Evolutionary conservation across 2,113 vertebrate species (phyloP), one percentile per base, ranked within the genome.

Genomic region (Gobio gobio): DNA sequence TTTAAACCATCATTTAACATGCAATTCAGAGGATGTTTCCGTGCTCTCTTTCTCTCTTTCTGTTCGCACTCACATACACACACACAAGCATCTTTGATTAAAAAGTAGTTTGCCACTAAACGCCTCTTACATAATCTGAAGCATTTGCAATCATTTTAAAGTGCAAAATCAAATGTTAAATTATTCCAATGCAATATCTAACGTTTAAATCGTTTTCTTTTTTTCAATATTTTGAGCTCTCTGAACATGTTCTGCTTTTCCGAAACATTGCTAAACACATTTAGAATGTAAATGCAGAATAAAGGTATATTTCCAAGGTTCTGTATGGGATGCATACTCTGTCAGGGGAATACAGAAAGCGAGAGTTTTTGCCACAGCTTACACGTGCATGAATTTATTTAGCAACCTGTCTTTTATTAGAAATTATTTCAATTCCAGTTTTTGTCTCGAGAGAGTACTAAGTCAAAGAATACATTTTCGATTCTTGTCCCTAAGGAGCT

Each of bases 1-100:
- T 43, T 63, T 2, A 68, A 49, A 68, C 16, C 26, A 63, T 63
- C 40, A 79, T 63, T 79, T 63, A 68, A n/a, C 26, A 18, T 82
- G 79, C 70, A 84, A 61, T 47, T 40, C 36, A 59, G 51, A 83
- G 33, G 20, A 40, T 4, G 2, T 22, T 24, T 72, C 40, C 6
- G 0, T 29, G 56, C 13, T 36, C 20, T 51, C 5, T 26, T 72
- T 84, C 73, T 56, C 18, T 54, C 47, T 40, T n/a, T 63, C 45
- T 58, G 40, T 66, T 47, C n/a, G 72, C n/a, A 47, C 29, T 78
- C 5, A 10, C 18, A 78, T 5, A 10, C 18, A 78, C 9, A 43
- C 1, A 78, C 26, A 51, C 43, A 63, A 18, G n/a, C 58, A 47
- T 47, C 7, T 20, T 47, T 26, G 36, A 79, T 45, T 16, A 63